Conservation (phyloP, 2,113 vertebrate genomes). For the Megaptera novaeangliae region DNA sequence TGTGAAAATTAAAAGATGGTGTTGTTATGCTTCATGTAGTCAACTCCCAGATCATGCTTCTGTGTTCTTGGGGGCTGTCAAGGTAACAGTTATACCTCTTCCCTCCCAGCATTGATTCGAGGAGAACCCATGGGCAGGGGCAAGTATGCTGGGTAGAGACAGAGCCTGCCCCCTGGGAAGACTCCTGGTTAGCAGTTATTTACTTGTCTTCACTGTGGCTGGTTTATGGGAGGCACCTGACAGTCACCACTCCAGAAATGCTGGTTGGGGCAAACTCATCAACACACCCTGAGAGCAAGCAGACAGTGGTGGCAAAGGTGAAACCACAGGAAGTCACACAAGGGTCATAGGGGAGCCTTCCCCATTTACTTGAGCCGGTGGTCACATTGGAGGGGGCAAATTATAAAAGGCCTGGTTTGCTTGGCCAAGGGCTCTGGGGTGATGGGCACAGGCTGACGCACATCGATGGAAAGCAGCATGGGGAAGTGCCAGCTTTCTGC, state of each 20-base stretch:
- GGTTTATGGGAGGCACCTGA: background rate
- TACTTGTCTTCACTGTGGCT: background rate
- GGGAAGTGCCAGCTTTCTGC: background rate
- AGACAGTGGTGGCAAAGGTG: background rate
- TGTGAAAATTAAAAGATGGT: background rate
- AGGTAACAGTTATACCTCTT: background rate
- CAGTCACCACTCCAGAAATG: slow-evolving; percentile 57
- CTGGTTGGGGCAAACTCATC: slow-evolving; percentile 6
- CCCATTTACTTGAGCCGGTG: background rate
- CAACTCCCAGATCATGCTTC: background rate
- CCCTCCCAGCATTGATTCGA: background rate
- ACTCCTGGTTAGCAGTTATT: background rate
- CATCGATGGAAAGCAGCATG: accelerated
- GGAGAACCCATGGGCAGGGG: background rate
- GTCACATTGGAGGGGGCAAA: background rate
- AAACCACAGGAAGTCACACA: background rate
- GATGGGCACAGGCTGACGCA: background rate
- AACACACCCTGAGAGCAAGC: slow-evolving; percentile 14
- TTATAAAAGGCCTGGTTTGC: no score
- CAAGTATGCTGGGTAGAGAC: background rate
- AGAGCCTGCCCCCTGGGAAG: background rate
- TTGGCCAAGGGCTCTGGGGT: no score
- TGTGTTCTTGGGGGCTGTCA: background rate
- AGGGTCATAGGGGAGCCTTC: background rate
- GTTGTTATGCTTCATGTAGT: background rate